phyloP scores from a whole-genome alignment of 2,797 vertebrate species.

The Artibeus lituratus region DNA sequence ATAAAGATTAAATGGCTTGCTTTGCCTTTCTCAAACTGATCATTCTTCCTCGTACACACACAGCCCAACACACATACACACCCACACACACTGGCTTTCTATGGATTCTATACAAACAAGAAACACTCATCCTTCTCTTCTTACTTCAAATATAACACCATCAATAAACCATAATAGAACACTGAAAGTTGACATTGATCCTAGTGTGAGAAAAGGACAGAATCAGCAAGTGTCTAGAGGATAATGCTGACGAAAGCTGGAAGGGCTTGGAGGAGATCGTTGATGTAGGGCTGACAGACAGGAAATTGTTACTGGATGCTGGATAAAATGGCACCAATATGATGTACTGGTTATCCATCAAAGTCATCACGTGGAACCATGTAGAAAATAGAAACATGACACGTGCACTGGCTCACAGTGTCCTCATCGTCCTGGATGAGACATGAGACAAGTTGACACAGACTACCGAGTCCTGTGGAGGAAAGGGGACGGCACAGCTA shows the following conservation, averaged over 20 bases:
- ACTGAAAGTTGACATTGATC: background rate
- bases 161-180: background rate
- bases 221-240: background rate
- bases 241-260: background rate
- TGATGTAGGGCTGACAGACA: background rate
- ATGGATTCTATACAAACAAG: background rate
- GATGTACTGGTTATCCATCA: background rate
- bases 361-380: background rate
- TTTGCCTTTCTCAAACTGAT: background rate
- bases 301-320: background rate
- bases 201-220: background rate
- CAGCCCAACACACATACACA: background rate
- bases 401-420: too few relatives aligned
- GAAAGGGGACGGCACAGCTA: too few relatives aligned
- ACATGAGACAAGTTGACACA: too few relatives aligned
- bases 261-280: background rate
- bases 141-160: background rate
- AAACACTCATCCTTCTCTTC: background rate
- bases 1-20: background rate
- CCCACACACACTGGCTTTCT: background rate
- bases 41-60: background rate
- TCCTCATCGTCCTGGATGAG: too few relatives aligned
- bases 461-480: too few relatives aligned
- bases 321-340: background rate
- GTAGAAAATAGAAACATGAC: background rate